Evolutionary conservation across 1,140 invertebrate species (phyloP).

Genomic region (Bathynomus jamesi): DNA sequence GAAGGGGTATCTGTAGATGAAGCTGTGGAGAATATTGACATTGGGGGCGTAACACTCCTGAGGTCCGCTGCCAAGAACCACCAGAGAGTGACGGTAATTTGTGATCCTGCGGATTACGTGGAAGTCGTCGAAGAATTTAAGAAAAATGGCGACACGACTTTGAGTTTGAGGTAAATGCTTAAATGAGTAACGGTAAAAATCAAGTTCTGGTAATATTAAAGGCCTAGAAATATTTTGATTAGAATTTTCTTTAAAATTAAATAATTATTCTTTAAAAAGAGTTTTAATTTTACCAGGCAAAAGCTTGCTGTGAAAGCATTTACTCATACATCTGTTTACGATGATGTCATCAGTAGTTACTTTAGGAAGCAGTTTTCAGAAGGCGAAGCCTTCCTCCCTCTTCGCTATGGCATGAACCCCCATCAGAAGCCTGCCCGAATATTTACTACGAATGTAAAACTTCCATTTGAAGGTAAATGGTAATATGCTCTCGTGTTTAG

Average conservation of each 20-base stretch:
- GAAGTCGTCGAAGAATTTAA: slow-evolving; percentile 64
- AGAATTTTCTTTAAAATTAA: neutral
- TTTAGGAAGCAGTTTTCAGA: slow-evolving; percentile 82
- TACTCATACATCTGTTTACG: slow-evolving; percentile 90
- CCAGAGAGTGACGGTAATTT: slow-evolving; percentile 85
- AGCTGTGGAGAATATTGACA: slow-evolving; percentile 97
- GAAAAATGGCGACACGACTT: slow-evolving; percentile 55
- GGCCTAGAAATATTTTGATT: neutral
- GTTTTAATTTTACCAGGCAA: slow-evolving; percentile 49
- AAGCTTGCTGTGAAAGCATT: slow-evolving; percentile 82
- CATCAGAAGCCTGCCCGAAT: slow-evolving; percentile 95
- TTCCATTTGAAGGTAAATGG: slow-evolving; percentile 70
- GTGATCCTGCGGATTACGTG: slow-evolving; percentile 85
- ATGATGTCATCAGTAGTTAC: slow-evolving; percentile 88
- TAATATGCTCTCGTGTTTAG: too few relatives aligned
- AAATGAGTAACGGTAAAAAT: neutral
- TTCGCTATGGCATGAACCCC: slow-evolving; percentile 96
- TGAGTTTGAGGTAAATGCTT: slow-evolving; percentile 59
- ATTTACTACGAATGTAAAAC: slow-evolving; percentile 65
- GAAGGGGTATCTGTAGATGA: slow-evolving; percentile 71
- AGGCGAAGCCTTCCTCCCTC: slow-evolving; percentile 66
- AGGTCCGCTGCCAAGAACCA: slow-evolving; percentile 97
- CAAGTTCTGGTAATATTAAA: neutral
- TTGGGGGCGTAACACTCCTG: slow-evolving; percentile 83
- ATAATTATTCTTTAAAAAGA: neutral